phyloP scores from a whole-genome alignment of 2,113 vertebrate genomes.

The Semicossyphus pulcher region DNA sequence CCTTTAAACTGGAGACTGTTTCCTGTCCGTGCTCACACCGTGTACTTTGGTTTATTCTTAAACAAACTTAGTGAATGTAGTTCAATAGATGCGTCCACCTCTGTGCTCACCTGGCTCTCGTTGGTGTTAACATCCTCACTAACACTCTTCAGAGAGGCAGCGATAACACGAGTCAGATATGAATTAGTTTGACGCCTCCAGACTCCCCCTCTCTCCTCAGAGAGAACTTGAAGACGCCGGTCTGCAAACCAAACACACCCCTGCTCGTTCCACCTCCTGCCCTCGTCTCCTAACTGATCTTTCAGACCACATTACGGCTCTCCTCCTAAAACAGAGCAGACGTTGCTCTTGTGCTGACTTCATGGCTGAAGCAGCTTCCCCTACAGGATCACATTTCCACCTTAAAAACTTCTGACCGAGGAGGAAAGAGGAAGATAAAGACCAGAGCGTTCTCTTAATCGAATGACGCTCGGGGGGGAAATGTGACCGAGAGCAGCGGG shows the following conservation, averaged over 20 bases:
- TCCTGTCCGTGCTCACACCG: too few relatives aligned
- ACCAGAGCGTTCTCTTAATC: neutral
- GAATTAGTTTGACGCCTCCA: neutral
- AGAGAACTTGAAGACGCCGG: neutral
- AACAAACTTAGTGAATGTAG: too few relatives aligned
- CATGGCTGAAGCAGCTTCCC: neutral
- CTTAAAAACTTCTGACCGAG: neutral
- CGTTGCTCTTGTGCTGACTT: neutral
- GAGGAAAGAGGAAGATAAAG: neutral
- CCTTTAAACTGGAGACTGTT: too few relatives aligned
- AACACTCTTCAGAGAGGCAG: neutral
- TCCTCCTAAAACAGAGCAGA: neutral
- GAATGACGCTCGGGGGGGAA: neutral
- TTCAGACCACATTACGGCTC: conserved; percentile 27
- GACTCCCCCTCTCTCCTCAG: too few relatives aligned
- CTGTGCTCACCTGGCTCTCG: too few relatives aligned
- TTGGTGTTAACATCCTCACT: too few relatives aligned
- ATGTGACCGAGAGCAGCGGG: neutral
- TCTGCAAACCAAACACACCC: neutral
- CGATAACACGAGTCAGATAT: neutral
- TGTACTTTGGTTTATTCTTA: too few relatives aligned
- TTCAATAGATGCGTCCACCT: too few relatives aligned
- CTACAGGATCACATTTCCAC: conserved; percentile 18
- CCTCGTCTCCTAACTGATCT: conserved; percentile 3
- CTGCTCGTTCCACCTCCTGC: neutral